phyloP scores from a whole-genome alignment of 2,113 vertebrate genomes.

The Rhinoptilus africanus region DNA sequence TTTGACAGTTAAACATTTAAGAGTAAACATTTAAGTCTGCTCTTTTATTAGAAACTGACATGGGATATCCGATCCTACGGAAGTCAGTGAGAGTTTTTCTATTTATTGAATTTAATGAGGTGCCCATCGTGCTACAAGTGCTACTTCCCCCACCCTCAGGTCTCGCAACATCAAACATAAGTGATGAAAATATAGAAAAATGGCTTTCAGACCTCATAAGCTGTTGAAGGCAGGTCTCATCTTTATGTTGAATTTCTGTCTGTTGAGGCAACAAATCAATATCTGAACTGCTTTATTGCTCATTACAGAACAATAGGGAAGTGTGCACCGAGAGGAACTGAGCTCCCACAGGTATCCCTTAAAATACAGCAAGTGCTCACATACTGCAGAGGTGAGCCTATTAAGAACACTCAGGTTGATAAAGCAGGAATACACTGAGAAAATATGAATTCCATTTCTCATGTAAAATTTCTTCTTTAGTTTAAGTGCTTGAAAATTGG shows the following conservation, averaged over 20 bases:
- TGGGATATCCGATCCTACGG: not conserved
- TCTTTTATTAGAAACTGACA: not conserved
- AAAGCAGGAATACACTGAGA: not conserved
- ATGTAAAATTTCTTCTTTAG: not conserved
- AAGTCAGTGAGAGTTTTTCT: not conserved
- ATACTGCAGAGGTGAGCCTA: not conserved
- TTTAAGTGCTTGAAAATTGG: not conserved
- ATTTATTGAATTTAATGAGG: not conserved
- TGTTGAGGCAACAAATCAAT: conserved; percentile 6
- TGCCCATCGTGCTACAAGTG: not conserved
- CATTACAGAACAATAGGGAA: not conserved
- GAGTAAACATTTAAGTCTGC: not conserved
- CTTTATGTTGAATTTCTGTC: not conserved
- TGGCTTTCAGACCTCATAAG: not conserved
- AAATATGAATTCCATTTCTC: conserved; percentile 9
- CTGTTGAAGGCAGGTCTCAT: not conserved
- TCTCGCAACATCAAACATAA: not conserved
- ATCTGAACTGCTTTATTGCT: not conserved
- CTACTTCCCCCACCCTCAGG: not conserved
- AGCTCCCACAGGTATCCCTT: not conserved
- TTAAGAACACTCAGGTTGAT: not conserved
- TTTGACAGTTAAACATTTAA: not conserved
- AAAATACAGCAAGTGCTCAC: not conserved
- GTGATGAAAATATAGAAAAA: not conserved
- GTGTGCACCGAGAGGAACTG: not conserved